Evolutionary conservation across 2,888 invertebrate species (phyloP), one percentile per base, ranked within the genome.

Genomic region (Agriopis marginaria): DNA sequence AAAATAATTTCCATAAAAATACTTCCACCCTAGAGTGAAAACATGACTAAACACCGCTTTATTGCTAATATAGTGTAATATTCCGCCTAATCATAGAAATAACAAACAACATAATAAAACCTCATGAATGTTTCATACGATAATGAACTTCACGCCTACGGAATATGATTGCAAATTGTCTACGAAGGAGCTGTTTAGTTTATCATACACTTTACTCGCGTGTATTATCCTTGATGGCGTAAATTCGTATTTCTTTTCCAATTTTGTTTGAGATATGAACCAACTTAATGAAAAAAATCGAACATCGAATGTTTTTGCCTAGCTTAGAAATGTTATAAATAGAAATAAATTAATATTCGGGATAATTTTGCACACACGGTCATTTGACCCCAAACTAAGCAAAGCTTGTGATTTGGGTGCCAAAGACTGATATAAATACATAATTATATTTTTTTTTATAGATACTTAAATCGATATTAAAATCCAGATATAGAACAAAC

Each of bases 41-140:
- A 53, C n/a, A 40, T 32, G 64, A 60, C 50, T 54, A 14, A 64
- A 69, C 55, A 64, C 49, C 47, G 14, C 49, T 47, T 69, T 64
- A 64, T 64, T 56, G 17, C 64, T 42, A 61, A 51, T 55, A 56
- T 44, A 63, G 32, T 51, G 58, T 70, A 58, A 62, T 63, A 62
- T 62, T 63, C 11, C 55, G 12, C 64, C 55, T 69, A 55, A 68
- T 68, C 68, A 63, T 68, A 47, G 59, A 42, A 56, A 62, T 63
- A 62, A 58, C 59, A 66, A 63, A 70, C 56, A 66, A 66, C 42
- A 44, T 17, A 65, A 65, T 69, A 70, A 70, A 66, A 63, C 39
- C 51, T 62, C 65, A 66, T 70, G 66, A 58, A 66, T 62, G 23
- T 58, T 70, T 66, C 66, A 66, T 63, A 32, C 49, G 53, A 70